Percentiles rank a stretch among this genome's conserved stretches.
Evolutionary conservation across 2,888 invertebrate species (phyloP).

Genomic region (Meandrusa payeni): DNA sequence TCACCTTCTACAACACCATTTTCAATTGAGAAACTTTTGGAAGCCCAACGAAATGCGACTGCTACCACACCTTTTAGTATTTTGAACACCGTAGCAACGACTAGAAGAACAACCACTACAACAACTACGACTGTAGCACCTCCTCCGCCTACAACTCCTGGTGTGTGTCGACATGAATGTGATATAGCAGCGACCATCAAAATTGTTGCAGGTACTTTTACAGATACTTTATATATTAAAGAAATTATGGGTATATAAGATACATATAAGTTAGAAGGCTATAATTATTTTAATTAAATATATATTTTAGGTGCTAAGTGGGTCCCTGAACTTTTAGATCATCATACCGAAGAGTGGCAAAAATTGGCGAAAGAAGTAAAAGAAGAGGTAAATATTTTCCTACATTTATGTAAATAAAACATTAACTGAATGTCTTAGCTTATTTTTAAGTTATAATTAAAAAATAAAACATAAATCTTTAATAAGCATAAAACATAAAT

Average conservation of each 20-base stretch:
- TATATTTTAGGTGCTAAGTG: slow-evolving; percentile 83
- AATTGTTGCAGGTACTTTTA: slow-evolving; percentile 84
- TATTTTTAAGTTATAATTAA: too few species aligned
- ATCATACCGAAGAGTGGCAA: slow-evolving; percentile 93
- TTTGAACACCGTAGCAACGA: slow-evolving; percentile 71
- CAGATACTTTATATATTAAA: too few species aligned
- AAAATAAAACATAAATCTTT: too few species aligned
- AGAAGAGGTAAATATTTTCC: slow-evolving; percentile 82
- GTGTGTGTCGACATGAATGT: slow-evolving; percentile 88
- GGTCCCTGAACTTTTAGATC: slow-evolving; percentile 92
- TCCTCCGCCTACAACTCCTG: slow-evolving; percentile 89
- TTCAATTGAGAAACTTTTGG: slow-evolving; percentile 89
- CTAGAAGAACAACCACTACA: slow-evolving; percentile 75
- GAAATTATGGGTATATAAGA: too few species aligned
- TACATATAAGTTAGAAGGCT: too few species aligned
- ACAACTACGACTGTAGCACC: slow-evolving; percentile 86
- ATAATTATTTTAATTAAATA: too few species aligned
- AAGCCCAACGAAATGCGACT: slow-evolving; percentile 83
- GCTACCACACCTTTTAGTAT: slow-evolving; percentile 72
- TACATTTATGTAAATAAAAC: too few species aligned
- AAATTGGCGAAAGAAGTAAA: slow-evolving; percentile 89
- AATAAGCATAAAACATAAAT: too few species aligned
- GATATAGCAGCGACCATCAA: slow-evolving; percentile 93
- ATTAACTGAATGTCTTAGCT: too few species aligned
- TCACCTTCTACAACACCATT: slow-evolving; percentile 93